These are phyloP conservation scores for Caenorhabditis sp. DNA, from an alignment of 2,888 invertebrate genomes.

Conservation along the genomic window DNA sequence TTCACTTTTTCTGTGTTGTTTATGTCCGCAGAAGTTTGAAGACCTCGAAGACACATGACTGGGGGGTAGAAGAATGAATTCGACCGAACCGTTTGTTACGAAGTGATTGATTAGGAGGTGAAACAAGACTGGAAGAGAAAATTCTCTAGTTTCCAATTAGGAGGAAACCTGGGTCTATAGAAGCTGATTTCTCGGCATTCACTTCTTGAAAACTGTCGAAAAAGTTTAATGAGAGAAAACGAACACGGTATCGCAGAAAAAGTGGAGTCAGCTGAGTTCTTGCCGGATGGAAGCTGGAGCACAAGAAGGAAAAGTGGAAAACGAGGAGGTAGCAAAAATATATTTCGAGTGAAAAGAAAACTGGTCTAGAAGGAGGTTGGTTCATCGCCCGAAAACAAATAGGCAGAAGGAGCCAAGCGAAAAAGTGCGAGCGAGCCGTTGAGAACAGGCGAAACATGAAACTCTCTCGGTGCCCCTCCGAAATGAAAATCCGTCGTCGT, in stretches of 20 bases:
- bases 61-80: slow-evolving; percentile 28
- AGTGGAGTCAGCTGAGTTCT: slow-evolving; percentile 50
- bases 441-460: slow-evolving; percentile 60
- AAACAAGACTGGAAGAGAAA: neutral
- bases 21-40: slow-evolving; percentile 45
- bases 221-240: slow-evolving; percentile 17
- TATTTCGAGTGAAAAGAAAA: slow-evolving; percentile 66
- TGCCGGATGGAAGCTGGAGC: slow-evolving; percentile 44
- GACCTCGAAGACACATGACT: slow-evolving; percentile 51
- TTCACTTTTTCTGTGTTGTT: slow-evolving; percentile 58
- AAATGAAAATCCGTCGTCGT: slow-evolving; percentile 18
- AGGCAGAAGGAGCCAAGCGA: slow-evolving; percentile 57
- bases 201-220: too few relatives aligned
- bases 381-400: slow-evolving; percentile 64
- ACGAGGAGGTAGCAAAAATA: slow-evolving; percentile 61
- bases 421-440: slow-evolving; percentile 60
- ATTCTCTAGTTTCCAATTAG: slow-evolving; percentile 21
- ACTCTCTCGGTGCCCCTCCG: slow-evolving; percentile 26
- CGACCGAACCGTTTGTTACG: slow-evolving; percentile 40
- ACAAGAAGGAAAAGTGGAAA: slow-evolving; percentile 21
- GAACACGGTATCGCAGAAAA: slow-evolving; percentile 15
- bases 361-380: slow-evolving; percentile 65
- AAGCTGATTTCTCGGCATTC: too few relatives aligned
- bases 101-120: slow-evolving; percentile 36
- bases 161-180: too few relatives aligned